Percentiles rank a stretch among this genome's conserved stretches.
phyloP scores from a whole-genome alignment of 2,113 vertebrate genomes.

The Paramisgurnus dabryanus region DNA sequence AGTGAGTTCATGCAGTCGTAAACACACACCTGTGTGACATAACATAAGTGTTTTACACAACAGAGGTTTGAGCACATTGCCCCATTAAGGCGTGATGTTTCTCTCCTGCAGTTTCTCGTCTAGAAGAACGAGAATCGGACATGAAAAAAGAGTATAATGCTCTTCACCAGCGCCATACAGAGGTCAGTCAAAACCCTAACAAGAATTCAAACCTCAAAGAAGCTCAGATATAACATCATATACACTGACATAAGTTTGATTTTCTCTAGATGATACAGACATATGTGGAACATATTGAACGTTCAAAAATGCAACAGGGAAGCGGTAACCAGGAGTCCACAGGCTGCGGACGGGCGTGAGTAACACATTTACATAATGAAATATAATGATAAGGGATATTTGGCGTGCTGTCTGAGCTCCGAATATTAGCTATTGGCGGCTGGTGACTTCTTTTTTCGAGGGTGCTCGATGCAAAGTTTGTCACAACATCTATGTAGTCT shows the following conservation, averaged over 20 bases:
- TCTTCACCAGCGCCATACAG: conserved; percentile 95
- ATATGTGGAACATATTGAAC: conserved; percentile 95
- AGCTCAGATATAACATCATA: not conserved
- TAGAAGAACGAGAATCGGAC: conserved; percentile 94
- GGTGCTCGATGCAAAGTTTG: no score
- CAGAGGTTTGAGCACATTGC: not conserved
- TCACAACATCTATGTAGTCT: no score
- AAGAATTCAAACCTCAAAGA: not conserved
- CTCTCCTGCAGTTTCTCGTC: conserved; percentile 80
- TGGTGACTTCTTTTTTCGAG: no score
- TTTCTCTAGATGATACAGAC: conserved; percentile 94
- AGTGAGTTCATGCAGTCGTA: conserved; percentile 63
- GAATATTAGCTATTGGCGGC: no score
- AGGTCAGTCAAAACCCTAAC: conserved; percentile 72
- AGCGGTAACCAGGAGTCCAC: conserved; percentile 86
- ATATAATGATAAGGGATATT: no score
- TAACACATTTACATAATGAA: conserved; percentile 6
- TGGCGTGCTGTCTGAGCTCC: no score
- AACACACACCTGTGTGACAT: not conserved
- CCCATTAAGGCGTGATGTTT: not conserved
- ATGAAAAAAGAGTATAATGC: conserved; percentile 99
- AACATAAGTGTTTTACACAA: not conserved
- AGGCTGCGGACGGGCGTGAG: conserved; percentile 88
- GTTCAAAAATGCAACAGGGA: conserved; percentile 92
- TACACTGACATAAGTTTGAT: not conserved